Percentiles rank a stretch among this genome's conserved stretches.
phyloP scores from a whole-genome alignment of 1,140 invertebrate species.

The Platyura marginata region DNA sequence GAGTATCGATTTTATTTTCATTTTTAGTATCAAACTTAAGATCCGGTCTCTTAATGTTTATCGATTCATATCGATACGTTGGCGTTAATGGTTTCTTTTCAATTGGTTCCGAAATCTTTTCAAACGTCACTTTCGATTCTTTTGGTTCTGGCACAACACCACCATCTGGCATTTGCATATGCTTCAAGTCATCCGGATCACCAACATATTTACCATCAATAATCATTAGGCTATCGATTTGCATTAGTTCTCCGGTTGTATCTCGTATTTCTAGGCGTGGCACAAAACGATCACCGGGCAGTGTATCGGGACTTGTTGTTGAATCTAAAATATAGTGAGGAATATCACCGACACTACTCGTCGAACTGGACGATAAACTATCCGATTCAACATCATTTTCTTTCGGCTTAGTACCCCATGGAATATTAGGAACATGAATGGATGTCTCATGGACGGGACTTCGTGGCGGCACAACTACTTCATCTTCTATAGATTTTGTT shows the following conservation, averaged over 20 bases:
- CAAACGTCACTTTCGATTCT: constrained; percentile 3
- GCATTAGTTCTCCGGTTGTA: constrained; percentile 40
- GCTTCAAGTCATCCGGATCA: constrained; percentile 22
- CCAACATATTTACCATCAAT: constrained; percentile 25
- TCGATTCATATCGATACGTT: not conserved
- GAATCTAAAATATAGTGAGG: constrained; percentile 23
- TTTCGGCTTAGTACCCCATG: constrained; percentile 23
- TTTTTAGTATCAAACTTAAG: constrained; percentile 21
- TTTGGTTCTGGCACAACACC: constrained; percentile 8
- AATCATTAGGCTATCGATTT: constrained; percentile 35
- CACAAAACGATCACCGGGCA: constrained; percentile 15
- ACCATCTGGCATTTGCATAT: constrained; percentile 16
- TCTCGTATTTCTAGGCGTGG: constrained; percentile 46
- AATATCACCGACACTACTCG: constrained; percentile 22
- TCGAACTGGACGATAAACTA: constrained; percentile 12
- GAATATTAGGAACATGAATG: constrained; percentile 38
- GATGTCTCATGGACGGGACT: constrained; percentile 40
- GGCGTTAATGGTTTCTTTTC: not conserved
- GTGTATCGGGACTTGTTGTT: constrained; percentile 23
- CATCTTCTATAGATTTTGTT: constrained; percentile 15
- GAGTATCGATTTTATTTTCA: constrained; percentile 22
- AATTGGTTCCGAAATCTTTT: constrained; percentile 8
- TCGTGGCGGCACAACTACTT: constrained; percentile 25
- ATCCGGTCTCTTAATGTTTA: not conserved
- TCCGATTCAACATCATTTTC: constrained; percentile 12